These are phyloP conservation scores for Cephus pulcher DNA, from an alignment of 2,888 invertebrate species.

Conservation along the genomic window DNA sequence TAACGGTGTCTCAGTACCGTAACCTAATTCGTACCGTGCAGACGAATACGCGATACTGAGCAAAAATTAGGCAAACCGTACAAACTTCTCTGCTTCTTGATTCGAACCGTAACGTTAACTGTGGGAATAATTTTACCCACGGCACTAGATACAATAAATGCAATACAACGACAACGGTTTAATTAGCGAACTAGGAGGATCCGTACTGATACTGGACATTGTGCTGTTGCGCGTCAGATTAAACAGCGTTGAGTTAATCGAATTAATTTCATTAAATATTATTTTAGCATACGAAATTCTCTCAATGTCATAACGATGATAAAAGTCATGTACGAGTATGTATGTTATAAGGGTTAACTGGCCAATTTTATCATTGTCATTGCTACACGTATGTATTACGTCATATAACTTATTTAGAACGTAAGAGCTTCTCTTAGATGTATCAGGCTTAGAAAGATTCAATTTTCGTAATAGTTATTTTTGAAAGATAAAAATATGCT, in stretches of 20 bases:
- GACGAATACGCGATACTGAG: neutral
- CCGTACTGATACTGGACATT: neutral
- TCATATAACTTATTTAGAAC: too few relatives aligned
- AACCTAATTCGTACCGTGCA: neutral
- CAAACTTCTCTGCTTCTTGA: neutral
- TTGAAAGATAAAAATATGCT: too few relatives aligned
- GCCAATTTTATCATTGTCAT: too few relatives aligned
- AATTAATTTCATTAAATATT: neutral
- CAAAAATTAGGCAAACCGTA: neutral
- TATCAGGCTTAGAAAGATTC: too few relatives aligned
- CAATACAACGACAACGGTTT: neutral
- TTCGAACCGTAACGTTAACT: neutral
- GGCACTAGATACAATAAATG: neutral
- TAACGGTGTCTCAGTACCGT: neutral
- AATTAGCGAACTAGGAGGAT: neutral
- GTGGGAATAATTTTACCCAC: neutral
- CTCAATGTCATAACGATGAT: neutral
- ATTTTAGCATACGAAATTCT: neutral
- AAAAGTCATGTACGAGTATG: neutral
- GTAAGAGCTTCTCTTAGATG: too few relatives aligned
- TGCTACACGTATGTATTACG: too few relatives aligned
- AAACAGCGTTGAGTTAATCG: neutral
- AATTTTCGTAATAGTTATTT: too few relatives aligned
- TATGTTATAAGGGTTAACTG: too few relatives aligned
- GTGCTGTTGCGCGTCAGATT: neutral